Base-by-base conservation (phyloP, 2,888 invertebrate genomes). In the Mechanitis messenoides region DNA sequence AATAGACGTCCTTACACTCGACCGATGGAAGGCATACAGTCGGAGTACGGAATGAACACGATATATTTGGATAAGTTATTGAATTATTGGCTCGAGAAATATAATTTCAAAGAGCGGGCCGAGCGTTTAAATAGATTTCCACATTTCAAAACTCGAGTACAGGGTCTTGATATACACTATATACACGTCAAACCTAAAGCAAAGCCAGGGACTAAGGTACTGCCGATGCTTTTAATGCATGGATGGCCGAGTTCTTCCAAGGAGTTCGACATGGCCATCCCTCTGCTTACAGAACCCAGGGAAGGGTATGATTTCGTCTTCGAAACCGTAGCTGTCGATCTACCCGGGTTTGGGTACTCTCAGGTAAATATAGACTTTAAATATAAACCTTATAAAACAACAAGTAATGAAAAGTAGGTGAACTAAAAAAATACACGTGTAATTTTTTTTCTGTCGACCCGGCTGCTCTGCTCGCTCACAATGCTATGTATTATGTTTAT, bases 171-270 rank as follows among this genome's bases (percentile, higher is more conserved):
- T 66, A 91, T 97, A 63, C 96, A 97, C 78, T 97, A 93, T 74
- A 91, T 96, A 35, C 93, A 93, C 67, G 92, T 91, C 0, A 93
- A 92, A 71, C 94, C 94, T 0, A 69, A 79, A 6, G 77, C 69
- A 0, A 74, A 72, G 55, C 31, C 31, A 56, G 71, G 65, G 6
- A 45, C 77, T 4, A 75, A 80, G 65, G 78, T 86, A 1, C 65
- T 94, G 33, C 96, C 96, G 0, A 70, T 97, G 50, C 80, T 97
- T 1, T 71, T 97, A 68, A 76, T 95, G 55, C 97, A 97, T 72
- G 97, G 97, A 20, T 97, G 97, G 97, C 97, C 97, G 0, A 96
- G 96, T 60, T 95, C 95, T 0, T 91, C 96, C 0, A 93, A 94
- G 58, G 96, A 97, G 80, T 96, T 96, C 75, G 93, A 93, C 72